These are phyloP conservation scores for Cryptoblepharus egeriae DNA, from an alignment of 2,797 vertebrate genomes.

Conservation along the genomic window DNA sequence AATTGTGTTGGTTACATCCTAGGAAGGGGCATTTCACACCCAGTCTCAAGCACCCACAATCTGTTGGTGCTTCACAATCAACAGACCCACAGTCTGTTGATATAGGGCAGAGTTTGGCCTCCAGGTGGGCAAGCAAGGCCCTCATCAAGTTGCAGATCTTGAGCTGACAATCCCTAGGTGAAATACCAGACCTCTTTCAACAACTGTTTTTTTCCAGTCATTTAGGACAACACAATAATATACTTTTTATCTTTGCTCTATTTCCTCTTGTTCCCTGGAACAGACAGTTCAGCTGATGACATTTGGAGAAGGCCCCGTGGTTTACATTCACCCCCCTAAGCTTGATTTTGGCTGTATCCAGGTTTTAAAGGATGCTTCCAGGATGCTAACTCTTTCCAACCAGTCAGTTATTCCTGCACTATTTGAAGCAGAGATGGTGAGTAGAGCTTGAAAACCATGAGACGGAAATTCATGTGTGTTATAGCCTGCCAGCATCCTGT, in stretches of 20 bases:
- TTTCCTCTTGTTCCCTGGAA: constrained; percentile 34
- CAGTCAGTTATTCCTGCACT: constrained; percentile 78
- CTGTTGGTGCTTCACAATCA: no score
- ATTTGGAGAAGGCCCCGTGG: constrained; percentile 81
- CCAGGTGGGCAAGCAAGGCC: neutral
- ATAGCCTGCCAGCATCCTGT: neutral
- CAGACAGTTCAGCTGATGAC: constrained; percentile 80
- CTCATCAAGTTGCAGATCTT: neutral
- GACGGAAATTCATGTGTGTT: neutral
- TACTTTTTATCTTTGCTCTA: neutral
- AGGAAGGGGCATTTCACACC: no score
- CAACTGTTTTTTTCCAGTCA: neutral
- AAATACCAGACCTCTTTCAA: neutral
- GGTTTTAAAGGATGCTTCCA: constrained; percentile 78
- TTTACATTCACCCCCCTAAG: constrained; percentile 72
- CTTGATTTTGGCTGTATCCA: constrained; percentile 85
- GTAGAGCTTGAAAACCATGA: constrained; percentile 33
- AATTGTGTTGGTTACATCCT: neutral
- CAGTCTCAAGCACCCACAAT: no score
- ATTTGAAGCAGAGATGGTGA: constrained; percentile 82
- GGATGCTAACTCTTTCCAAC: constrained; percentile 80
- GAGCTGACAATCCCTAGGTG: neutral
- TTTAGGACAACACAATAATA: neutral
- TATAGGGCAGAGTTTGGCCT: neutral
- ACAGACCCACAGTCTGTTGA: no score